A percentile compares a stretch with the other conserved stretches of the same genome.
These are phyloP conservation scores for Charaxes varanes DNA, from an alignment of 1,140 invertebrate species.

Conservation along the genomic window DNA sequence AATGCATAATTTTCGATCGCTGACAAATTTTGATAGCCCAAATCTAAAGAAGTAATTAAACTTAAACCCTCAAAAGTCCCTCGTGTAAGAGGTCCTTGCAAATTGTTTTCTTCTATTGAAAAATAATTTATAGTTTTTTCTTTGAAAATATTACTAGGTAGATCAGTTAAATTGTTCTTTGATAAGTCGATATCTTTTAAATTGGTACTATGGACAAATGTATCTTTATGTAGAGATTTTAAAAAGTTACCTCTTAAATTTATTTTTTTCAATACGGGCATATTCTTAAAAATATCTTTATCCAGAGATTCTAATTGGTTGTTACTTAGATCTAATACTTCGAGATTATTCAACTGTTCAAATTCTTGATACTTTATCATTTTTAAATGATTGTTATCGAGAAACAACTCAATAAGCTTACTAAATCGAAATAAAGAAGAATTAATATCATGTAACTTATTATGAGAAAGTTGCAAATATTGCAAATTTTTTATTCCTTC, in stretches of 20 bases:
- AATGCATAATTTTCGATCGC: conserved; percentile 40
- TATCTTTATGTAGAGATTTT: conserved; percentile 21
- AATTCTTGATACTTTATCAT: conserved; percentile 24
- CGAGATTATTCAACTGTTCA: conserved; percentile 23
- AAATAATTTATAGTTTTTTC: conserved; percentile 30
- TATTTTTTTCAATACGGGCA: conserved; percentile 20
- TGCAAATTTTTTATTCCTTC: too few relatives aligned
- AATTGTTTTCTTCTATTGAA: conserved; percentile 28
- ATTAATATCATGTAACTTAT: conserved; percentile 31
- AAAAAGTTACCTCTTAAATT: conserved; percentile 36
- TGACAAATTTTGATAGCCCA: conserved; percentile 31
- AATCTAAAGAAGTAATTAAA: conserved; percentile 25
- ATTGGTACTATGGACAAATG: conserved; percentile 21
- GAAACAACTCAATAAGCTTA: conserved; percentile 23
- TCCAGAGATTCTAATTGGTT: conserved; percentile 32
- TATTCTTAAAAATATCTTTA: conserved; percentile 26
- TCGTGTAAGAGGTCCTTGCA: conserved; percentile 29
- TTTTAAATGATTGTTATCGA: conserved; percentile 35
- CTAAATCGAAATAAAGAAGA: conserved; percentile 32
- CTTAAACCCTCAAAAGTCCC: conserved; percentile 40
- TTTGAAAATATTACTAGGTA: conserved; percentile 36
- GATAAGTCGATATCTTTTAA: conserved; percentile 32
- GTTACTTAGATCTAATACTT: conserved; percentile 27
- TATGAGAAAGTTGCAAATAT: too few relatives aligned
- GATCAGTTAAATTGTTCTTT: conserved; percentile 25